Base-by-base conservation (phyloP, 2,888 invertebrate species). In the Caenorhabditis imperialis region DNA sequence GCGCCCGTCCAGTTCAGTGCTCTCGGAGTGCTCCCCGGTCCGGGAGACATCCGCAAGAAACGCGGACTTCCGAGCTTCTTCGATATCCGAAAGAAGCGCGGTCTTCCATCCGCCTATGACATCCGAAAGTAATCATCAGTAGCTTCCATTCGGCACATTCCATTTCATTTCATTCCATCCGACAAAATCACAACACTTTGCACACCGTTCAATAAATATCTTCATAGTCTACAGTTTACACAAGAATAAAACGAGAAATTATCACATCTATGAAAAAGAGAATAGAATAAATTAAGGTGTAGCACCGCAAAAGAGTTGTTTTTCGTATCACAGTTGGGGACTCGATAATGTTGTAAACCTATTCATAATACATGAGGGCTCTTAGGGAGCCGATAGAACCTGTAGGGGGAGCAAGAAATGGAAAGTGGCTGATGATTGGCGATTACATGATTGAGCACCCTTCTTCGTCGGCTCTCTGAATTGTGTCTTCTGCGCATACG, bases 371-470 rank as follows among this genome's bases (percentile, higher is more conserved):
- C 62, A 63, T n/a, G 51, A 61, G 18, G 40, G 40, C 30, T 47
- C 45, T 27, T 25, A 23, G 25, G 16, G 16, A 4, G n/a, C n/a
- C 0, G 25, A 51, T 35, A 37, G 1, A 22, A 65, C 55, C 65
- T 38, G 63, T 63, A 63, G 22, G 42, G 20, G 12, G 57, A 67
- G 67, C 57, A 67, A 67, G 67, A 51, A 25, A 30, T 30, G 30
- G 30, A 30, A 7, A 7, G 30, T 6, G 10, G 10, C 6, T 30
- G 10, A 30, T 6, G 10, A 30, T 30, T 30, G 18, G 23, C 23
- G 20, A 35, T 50, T 58, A 75, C 75, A 75, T 75, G 4, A 75
- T 69, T 7, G 48, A 60, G 33, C 75, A 75, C 33, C 75, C 69
- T 30, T 75, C 75, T 44, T 75, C 69, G 37, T 75, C 55, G 10